Conservation (phyloP, 2,888 invertebrate species). For the Agrilus biguttatus region DNA sequence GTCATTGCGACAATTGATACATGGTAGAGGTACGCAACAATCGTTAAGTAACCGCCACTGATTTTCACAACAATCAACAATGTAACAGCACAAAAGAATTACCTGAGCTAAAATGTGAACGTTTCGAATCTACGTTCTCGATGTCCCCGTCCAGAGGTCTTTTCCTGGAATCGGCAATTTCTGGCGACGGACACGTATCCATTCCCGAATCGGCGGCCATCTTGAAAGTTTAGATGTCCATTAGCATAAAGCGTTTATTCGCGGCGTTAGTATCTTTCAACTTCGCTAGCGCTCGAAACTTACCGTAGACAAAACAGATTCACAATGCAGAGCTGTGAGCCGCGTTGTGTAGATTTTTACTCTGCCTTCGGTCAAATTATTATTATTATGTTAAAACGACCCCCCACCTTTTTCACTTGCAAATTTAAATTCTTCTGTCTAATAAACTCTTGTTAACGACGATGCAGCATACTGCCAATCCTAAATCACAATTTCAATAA, state of each 20-base stretch:
- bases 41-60: no score
- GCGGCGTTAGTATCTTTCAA: constrained; percentile 2
- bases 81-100: constrained; percentile 21
- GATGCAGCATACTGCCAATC: neutral
- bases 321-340: neutral
- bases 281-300: constrained; percentile 1
- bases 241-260: constrained; percentile 14
- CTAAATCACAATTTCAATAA: no score
- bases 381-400: no score
- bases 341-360: no score
- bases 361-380: no score
- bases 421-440: constrained; percentile 2
- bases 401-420: neutral
- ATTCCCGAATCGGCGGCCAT: constrained; percentile 89
- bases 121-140: constrained; percentile 78
- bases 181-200: constrained; percentile 89
- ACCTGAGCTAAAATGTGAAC: constrained; percentile 86
- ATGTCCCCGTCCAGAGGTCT: constrained; percentile 76
- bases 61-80: no score
- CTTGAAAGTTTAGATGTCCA: constrained; percentile 30
- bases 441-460: neutral
- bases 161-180: constrained; percentile 81
- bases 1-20: no score
- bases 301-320: constrained; percentile 7
- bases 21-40: no score